phyloP scores from a whole-genome alignment of 2,888 invertebrate genomes.

The Conops quadrifasciatus region DNA sequence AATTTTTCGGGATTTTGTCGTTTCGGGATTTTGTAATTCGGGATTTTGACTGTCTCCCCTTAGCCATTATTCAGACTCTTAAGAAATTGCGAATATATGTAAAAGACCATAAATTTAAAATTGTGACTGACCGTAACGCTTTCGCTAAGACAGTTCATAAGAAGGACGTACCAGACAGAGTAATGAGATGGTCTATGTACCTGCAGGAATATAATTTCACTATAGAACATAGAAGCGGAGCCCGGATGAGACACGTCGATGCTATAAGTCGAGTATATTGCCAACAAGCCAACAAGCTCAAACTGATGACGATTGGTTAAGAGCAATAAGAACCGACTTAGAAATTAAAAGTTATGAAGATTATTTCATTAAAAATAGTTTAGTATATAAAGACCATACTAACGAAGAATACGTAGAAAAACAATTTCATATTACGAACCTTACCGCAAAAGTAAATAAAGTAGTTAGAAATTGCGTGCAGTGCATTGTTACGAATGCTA shows the following conservation, averaged over 20 bases:
- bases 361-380: conserved; percentile 22
- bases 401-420: conserved; percentile 42
- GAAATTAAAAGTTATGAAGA: conserved; percentile 22
- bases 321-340: conserved; percentile 16
- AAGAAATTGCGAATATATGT: conserved; percentile 19
- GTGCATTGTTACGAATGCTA: background rate
- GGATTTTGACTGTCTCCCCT: too few relatives aligned
- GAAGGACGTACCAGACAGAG: conserved; percentile 15
- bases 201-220: conserved; percentile 26
- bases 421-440: conserved; percentile 49
- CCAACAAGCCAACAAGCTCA: conserved; percentile 7
- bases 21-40: too few relatives aligned
- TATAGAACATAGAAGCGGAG: conserved; percentile 21
- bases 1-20: too few relatives aligned
- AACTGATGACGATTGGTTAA: conserved; percentile 29
- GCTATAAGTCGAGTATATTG: conserved; percentile 22
- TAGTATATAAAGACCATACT: conserved; percentile 28
- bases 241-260: conserved; percentile 30
- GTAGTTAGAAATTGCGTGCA: conserved; percentile 10
- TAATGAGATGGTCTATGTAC: conserved; percentile 27
- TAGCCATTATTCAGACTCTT: conserved; percentile 13
- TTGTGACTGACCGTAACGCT: conserved; percentile 29
- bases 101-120: conserved; percentile 13
- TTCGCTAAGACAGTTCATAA: conserved; percentile 28
- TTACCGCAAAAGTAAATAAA: conserved; percentile 27